Conservation (phyloP, 2,888 invertebrate genomes). For the Volucella zonaria region DNA sequence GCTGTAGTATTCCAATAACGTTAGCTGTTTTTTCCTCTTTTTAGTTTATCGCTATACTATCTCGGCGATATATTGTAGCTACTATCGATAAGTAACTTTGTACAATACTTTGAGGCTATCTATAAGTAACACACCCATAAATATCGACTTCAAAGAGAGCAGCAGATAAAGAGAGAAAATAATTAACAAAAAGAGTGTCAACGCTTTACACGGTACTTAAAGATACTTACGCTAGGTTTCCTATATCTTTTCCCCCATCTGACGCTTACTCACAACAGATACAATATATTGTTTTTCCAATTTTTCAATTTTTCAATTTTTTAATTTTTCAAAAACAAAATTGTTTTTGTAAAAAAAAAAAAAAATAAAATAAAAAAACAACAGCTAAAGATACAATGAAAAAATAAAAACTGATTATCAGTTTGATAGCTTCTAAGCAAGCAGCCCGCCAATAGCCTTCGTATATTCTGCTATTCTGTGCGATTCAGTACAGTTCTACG, state of each 20-base stretch:
- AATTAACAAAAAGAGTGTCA: neutral
- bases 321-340: too few species aligned
- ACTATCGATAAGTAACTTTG: conserved; percentile 18
- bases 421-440: conserved; percentile 32
- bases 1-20: too few species aligned
- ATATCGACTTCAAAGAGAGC: too few species aligned
- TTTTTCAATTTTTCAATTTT: conserved; percentile 4
- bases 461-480: neutral
- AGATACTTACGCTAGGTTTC: neutral
- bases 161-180: neutral
- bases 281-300: conserved; percentile 31
- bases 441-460: conserved; percentile 18
- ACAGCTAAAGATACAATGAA: neutral
- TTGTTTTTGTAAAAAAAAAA: neutral
- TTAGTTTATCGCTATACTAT: conserved; percentile 10
- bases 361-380: neutral
- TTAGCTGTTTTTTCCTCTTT: too few species aligned
- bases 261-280: neutral
- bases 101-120: neutral
- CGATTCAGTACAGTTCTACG: conserved; percentile 24
- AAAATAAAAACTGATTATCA: conserved; percentile 31
- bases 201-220: neutral
- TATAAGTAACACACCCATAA: conserved; percentile 37
- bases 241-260: neutral
- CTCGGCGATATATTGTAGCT: conserved; percentile 10